Base-by-base conservation (phyloP, 2,113 vertebrate species). In the Entomyzon cyanotis region DNA sequence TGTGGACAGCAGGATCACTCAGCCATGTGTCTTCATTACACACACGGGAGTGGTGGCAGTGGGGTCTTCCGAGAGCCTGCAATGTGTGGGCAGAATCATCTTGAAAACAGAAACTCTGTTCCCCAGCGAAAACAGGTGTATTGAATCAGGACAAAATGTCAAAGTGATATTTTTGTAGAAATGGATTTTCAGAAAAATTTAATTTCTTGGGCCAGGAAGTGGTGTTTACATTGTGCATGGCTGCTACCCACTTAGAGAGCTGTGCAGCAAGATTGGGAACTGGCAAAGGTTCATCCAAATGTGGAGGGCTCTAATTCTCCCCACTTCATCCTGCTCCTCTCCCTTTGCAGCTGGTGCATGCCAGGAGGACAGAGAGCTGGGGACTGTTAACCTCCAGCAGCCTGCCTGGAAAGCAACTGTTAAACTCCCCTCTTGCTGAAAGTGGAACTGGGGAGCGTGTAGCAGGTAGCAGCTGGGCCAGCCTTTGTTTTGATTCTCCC, bases 141-240 rank as follows among this genome's bases (percentile, higher is more conserved):
- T 41, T 82, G 84, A 83, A 31, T 80, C 85, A 83, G 84, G 90
- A 49, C 19, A 44, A 81, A 87, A 91, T 31, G 53, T 77, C 94
- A 70, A 80, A 76, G 71, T 30, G 70, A 80, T 85, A 58, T 87
- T 76, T 91, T 49, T 74, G 63, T 24, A 83, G 79, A 83, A 91
- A 88, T 35, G 22, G 78, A 69, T 95, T 96, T 92, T 87, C 83
- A 70, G 85, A 88, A 92, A 82, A 94, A 90, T 6, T 25, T 46
- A 23, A 90, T 94, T 90, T 94, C 37, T 52, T 68, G 59, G 75
- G 37, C 35, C 50, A 44, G 44, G 75, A 49, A 83, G 41, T 73
- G 58, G 75, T 0, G 0, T 46, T 88, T 85, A 63, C 70, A 47
- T 76, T 73, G 62, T 56, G 37, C 42, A 30, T 50, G 65, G 56